A percentile compares a stretch with the other conserved stretches of the same genome.
These are phyloP conservation scores for Diarsia brunnea DNA, from an alignment of 2,888 invertebrate genomes.

Conservation along the genomic window DNA sequence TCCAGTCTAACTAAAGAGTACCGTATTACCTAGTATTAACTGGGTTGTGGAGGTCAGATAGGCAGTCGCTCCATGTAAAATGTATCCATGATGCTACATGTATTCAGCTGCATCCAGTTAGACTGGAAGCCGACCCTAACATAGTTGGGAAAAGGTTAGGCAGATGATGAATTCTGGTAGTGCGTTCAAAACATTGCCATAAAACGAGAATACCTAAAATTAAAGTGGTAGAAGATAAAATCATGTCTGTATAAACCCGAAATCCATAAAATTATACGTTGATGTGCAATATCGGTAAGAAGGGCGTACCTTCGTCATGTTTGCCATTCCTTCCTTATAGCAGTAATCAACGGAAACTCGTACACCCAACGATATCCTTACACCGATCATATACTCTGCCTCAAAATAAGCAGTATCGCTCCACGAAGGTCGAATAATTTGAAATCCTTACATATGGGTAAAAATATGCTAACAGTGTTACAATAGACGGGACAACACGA, in stretches of 20 bases:
- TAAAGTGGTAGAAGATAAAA: neutral
- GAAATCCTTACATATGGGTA: slow-evolving; percentile 71
- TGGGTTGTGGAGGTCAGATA: no score
- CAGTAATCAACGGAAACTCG: slow-evolving; percentile 37
- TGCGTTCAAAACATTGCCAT: neutral
- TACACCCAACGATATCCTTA: slow-evolving; percentile 29
- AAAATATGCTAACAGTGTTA: neutral
- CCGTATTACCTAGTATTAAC: no score
- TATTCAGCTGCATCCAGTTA: no score
- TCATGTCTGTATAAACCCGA: neutral
- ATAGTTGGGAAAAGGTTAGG: no score
- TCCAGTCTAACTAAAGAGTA: no score
- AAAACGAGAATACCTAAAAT: neutral
- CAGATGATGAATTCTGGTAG: neutral
- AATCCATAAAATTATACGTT: slow-evolving; percentile 24
- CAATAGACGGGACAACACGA: neutral
- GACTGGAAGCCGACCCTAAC: no score
- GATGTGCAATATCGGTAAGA: slow-evolving; percentile 7
- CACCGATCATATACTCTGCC: slow-evolving; percentile 4
- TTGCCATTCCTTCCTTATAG: slow-evolving; percentile 16
- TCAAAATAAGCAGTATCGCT: slow-evolving; percentile 63
- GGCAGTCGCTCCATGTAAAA: no score
- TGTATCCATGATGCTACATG: no score
- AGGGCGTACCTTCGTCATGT: slow-evolving; percentile 8
- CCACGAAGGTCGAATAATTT: slow-evolving; percentile 68